Conservation (phyloP, 2,888 invertebrate genomes). For the Heliconius sara region DNA sequence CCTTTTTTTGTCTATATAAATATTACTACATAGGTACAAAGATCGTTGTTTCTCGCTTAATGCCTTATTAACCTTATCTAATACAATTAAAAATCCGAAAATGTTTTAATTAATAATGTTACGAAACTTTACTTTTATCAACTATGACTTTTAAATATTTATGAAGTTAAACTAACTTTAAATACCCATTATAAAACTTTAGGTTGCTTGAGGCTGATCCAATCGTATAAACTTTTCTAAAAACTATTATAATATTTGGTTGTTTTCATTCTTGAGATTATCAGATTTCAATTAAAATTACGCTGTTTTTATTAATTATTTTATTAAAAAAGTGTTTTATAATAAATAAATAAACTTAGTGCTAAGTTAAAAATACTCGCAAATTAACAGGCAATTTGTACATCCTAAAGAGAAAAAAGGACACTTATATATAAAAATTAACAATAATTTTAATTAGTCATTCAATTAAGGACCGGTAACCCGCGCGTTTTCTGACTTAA, state of each 20-base stretch:
- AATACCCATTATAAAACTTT: too few relatives aligned
- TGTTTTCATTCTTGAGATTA: background rate
- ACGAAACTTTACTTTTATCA: too few relatives aligned
- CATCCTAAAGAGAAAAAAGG: conserved; percentile 46
- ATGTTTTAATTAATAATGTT: too few relatives aligned
- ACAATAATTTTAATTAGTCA: background rate
- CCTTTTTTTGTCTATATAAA: too few relatives aligned
- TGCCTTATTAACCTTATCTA: too few relatives aligned
- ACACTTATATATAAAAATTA: background rate
- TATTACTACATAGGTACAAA: too few relatives aligned
- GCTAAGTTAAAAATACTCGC: conserved; percentile 63
- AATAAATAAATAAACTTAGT: conserved; percentile 62
- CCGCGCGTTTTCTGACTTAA: background rate
- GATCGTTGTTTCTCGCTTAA: too few relatives aligned
- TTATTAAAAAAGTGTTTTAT: conserved; percentile 40
- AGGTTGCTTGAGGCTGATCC: too few relatives aligned
- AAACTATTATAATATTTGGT: background rate
- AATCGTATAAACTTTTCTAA: background rate
- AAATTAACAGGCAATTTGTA: conserved; percentile 62
- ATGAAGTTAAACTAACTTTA: too few relatives aligned
- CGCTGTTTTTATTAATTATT: conserved; percentile 18
- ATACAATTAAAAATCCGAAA: too few relatives aligned
- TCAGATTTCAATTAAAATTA: background rate
- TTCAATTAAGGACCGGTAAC: background rate
- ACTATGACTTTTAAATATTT: too few relatives aligned